Conservation (phyloP, 2,888 invertebrate species). For the Trichopria drosophilae region DNA sequence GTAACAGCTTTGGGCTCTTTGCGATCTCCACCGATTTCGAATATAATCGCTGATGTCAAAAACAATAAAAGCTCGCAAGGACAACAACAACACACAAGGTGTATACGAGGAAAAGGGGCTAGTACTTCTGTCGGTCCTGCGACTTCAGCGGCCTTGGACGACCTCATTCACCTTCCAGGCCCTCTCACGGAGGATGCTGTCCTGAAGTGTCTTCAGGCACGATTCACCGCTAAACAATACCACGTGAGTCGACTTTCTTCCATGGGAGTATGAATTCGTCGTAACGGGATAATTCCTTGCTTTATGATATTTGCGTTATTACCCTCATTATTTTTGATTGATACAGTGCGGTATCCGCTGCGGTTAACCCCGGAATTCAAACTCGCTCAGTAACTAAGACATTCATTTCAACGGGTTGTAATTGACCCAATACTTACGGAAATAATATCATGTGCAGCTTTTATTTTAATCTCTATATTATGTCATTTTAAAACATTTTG, state of each 20-base stretch:
- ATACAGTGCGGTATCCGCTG: too few relatives aligned
- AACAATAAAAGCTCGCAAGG: constrained; percentile 39
- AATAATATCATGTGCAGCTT: too few relatives aligned
- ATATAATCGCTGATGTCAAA: constrained; percentile 54
- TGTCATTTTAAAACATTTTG: too few relatives aligned
- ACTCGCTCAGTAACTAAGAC: too few relatives aligned
- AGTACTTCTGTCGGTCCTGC: constrained; percentile 45
- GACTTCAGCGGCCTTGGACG: constrained; percentile 70
- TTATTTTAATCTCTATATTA: too few relatives aligned
- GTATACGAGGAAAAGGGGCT: constrained; percentile 35
- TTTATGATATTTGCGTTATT: too few relatives aligned
- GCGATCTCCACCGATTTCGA: constrained; percentile 51
- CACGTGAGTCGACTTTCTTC: constrained; percentile 70
- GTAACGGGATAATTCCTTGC: too few relatives aligned
- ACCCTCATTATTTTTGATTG: too few relatives aligned
- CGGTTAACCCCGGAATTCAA: too few relatives aligned
- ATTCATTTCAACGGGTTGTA: too few relatives aligned
- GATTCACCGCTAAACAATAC: constrained; percentile 83
- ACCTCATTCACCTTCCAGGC: constrained; percentile 88
- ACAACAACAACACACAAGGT: constrained; percentile 10
- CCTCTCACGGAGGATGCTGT: constrained; percentile 94
- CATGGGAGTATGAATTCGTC: too few relatives aligned
- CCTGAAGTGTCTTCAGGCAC: constrained; percentile 85
- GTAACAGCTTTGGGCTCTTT: constrained; percentile 53
- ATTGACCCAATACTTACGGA: too few relatives aligned